These are phyloP conservation scores for Hypocryptadius cinnamomeus DNA, from an alignment of 2,113 vertebrate genomes.

Conservation along the genomic window DNA sequence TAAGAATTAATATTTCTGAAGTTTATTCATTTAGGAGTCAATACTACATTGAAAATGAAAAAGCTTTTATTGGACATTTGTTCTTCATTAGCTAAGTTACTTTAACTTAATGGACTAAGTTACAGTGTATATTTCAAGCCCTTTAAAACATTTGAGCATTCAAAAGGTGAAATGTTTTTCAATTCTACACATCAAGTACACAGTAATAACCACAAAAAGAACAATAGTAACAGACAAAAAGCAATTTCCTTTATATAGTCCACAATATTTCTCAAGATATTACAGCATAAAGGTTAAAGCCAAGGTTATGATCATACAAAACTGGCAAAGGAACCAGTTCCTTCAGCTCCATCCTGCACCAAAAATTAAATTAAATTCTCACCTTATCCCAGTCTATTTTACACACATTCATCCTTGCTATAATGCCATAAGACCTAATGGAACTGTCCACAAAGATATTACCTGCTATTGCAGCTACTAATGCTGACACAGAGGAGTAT, in stretches of 20 bases:
- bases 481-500: not conserved
- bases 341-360: not conserved
- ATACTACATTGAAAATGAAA: not conserved
- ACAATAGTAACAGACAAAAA: not conserved
- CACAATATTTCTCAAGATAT: not conserved
- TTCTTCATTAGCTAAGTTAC: not conserved
- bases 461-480: not conserved
- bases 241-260: not conserved
- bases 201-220: not conserved
- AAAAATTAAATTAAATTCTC: not conserved
- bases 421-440: not conserved
- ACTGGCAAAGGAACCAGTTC: not conserved
- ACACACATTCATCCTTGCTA: not conserved
- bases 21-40: not conserved
- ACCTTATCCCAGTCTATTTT: not conserved
- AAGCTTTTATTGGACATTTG: not conserved
- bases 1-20: not conserved
- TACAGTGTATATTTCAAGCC: not conserved
- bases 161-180: not conserved
- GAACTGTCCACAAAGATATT: not conserved
- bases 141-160: not conserved
- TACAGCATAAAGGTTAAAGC: not conserved
- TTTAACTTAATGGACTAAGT: not conserved
- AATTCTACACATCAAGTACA: not conserved
- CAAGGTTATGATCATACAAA: not conserved